Conservation (phyloP, 2,888 invertebrate genomes). For the Matsumyia berberina region DNA sequence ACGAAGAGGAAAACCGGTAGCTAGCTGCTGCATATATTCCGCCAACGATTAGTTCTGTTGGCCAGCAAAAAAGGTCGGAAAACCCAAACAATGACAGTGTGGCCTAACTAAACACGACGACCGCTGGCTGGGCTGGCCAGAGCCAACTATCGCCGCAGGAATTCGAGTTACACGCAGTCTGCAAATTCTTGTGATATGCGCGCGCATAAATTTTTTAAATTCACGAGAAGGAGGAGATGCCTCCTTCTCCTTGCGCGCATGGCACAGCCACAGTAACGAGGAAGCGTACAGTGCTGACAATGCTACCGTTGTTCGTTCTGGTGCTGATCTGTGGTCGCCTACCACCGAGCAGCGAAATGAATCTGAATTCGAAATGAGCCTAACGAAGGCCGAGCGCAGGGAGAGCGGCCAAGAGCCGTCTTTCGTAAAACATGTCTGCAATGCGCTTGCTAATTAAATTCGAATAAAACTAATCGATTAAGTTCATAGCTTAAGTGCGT, state of each 20-base stretch:
- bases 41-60: slow-evolving; percentile 79
- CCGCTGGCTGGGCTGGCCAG: slow-evolving; percentile 55
- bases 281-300: slow-evolving; percentile 45
- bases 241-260: slow-evolving; percentile 41
- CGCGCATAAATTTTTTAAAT: slow-evolving; percentile 78
- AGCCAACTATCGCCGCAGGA: slow-evolving; percentile 68
- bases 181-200: slow-evolving; percentile 77
- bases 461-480: slow-evolving; percentile 79
- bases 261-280: slow-evolving; percentile 54
- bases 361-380: slow-evolving; percentile 77
- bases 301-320: slow-evolving; percentile 12
- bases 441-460: slow-evolving; percentile 78
- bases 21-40: slow-evolving; percentile 62
- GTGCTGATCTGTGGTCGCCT: slow-evolving; percentile 18
- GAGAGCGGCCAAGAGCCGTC: slow-evolving; percentile 26
- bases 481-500: slow-evolving; percentile 65
- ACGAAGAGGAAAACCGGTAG: slow-evolving; percentile 77
- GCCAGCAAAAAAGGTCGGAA: slow-evolving; percentile 80
- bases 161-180: slow-evolving; percentile 78
- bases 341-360: slow-evolving; percentile 30
- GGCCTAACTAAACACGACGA: slow-evolving; percentile 59
- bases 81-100: slow-evolving; percentile 78
- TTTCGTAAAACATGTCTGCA: slow-evolving; percentile 72
- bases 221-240: slow-evolving; percentile 64
- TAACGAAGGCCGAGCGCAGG: slow-evolving; percentile 37